Percentiles rank a stretch among this genome's conserved stretches.
phyloP scores from a whole-genome alignment of 2,797 vertebrate genomes.

The Poliocrania exsul region DNA sequence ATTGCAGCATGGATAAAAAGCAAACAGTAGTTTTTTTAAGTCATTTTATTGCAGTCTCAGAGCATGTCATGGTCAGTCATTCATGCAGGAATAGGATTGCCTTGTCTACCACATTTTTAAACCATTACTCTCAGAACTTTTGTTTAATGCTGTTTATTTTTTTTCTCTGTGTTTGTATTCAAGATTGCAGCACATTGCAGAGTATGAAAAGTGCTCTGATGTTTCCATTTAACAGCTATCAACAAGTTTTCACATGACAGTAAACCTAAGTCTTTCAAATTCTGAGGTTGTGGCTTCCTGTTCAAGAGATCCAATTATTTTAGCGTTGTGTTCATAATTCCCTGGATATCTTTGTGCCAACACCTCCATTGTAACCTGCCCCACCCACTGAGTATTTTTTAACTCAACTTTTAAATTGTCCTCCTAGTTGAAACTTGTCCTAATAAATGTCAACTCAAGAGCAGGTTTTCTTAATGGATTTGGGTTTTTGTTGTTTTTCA shows the following conservation, averaged over 20 bases:
- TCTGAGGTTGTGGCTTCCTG: neutral
- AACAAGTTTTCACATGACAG: slow-evolving; percentile 15
- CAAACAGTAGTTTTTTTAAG: neutral
- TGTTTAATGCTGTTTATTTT: neutral
- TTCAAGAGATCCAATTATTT: slow-evolving; percentile 27
- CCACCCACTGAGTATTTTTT: neutral
- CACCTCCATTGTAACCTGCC: slow-evolving; percentile 1
- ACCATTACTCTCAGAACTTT: neutral
- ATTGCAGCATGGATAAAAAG: neutral
- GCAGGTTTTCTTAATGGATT: neutral
- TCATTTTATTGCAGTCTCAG: neutral
- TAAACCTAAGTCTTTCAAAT: slow-evolving; percentile 7
- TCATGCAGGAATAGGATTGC: neutral
- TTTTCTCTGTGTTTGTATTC: neutral
- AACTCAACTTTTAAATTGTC: neutral
- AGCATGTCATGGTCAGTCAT: neutral
- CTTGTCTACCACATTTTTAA: neutral
- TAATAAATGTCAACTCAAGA: neutral
- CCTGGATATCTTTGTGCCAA: slow-evolving; percentile 5
- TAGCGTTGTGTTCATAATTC: neutral
- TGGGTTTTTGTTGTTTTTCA: no score
- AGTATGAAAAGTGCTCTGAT: neutral
- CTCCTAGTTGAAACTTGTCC: slow-evolving; percentile 41
- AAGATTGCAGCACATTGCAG: neutral
- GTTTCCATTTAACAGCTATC: neutral